phyloP scores from a whole-genome alignment of 2,113 vertebrate species.

The Oryzias curvinotus region DNA sequence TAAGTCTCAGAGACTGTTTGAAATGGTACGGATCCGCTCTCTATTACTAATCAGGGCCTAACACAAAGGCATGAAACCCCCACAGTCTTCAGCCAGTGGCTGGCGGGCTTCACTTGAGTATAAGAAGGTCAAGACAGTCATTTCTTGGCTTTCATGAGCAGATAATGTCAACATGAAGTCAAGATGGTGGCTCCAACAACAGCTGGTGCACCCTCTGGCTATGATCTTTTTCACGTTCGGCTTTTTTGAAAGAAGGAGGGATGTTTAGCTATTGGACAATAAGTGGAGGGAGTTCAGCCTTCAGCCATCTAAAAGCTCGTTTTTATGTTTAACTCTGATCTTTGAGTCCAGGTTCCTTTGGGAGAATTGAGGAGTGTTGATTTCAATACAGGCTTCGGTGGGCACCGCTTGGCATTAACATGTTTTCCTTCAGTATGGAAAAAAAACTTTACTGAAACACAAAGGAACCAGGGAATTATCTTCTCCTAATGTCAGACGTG shows the following conservation, averaged over 20 bases:
- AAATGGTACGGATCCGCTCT: constrained; percentile 79
- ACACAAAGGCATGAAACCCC: constrained; percentile 13
- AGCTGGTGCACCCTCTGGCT: constrained; percentile 88
- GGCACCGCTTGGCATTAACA: constrained; percentile 81
- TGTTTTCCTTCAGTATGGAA: constrained; percentile 75
- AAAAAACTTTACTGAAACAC: constrained; percentile 16
- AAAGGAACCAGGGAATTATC: not conserved
- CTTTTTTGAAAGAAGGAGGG: constrained; percentile 13
- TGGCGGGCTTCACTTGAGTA: constrained; percentile 32
- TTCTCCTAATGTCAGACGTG: no score
- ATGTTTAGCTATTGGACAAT: constrained; percentile 3
- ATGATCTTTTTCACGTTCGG: constrained; percentile 39
- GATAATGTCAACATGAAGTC: constrained; percentile 71
- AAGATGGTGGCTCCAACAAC: constrained; percentile 87
- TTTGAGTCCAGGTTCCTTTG: constrained; percentile 64
- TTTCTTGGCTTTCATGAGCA: constrained; percentile 18
- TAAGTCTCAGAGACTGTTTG: constrained; percentile 85
- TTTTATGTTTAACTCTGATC: not conserved
- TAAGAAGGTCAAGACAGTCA: constrained; percentile 51
- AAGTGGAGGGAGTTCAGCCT: not conserved
- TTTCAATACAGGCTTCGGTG: constrained; percentile 85
- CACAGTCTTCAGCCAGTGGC: constrained; percentile 32
- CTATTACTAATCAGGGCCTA: constrained; percentile 34
- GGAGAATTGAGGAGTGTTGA: constrained; percentile 81
- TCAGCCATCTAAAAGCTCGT: not conserved